Conservation (phyloP, 2,113 vertebrate genomes). For the Strix aluco region DNA sequence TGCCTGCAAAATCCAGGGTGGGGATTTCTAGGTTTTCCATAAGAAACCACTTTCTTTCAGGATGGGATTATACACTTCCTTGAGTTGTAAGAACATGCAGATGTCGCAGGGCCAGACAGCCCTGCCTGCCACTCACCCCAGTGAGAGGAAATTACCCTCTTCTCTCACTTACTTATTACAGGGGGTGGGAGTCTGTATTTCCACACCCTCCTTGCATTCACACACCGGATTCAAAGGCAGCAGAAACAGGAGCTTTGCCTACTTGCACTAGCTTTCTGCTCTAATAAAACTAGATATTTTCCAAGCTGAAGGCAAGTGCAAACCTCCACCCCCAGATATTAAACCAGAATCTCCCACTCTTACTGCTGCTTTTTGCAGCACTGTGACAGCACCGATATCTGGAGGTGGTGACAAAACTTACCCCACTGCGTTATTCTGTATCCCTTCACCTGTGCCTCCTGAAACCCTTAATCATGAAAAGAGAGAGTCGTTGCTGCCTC, state of each 20-base stretch:
- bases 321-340: not conserved
- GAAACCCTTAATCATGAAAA: not conserved
- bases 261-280: not conserved
- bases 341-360: not conserved
- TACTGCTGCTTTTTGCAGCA: not conserved
- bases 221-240: not conserved
- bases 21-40: not conserved
- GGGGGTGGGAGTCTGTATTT: not conserved
- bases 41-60: constrained; percentile 27
- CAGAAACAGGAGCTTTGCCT: not conserved
- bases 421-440: not conserved
- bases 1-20: not conserved
- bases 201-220: not conserved
- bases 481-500: accelerated
- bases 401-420: not conserved
- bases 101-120: not conserved
- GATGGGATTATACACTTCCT: constrained; percentile 8
- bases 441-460: not conserved
- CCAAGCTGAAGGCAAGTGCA: not conserved
- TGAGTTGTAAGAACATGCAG: not conserved
- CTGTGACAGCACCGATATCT: not conserved
- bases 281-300: not conserved
- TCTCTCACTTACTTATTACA: not conserved
- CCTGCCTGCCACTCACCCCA: accelerated
- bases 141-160: not conserved